Conservation (phyloP, 2,113 vertebrate genomes). For the Promerops cafer region DNA sequence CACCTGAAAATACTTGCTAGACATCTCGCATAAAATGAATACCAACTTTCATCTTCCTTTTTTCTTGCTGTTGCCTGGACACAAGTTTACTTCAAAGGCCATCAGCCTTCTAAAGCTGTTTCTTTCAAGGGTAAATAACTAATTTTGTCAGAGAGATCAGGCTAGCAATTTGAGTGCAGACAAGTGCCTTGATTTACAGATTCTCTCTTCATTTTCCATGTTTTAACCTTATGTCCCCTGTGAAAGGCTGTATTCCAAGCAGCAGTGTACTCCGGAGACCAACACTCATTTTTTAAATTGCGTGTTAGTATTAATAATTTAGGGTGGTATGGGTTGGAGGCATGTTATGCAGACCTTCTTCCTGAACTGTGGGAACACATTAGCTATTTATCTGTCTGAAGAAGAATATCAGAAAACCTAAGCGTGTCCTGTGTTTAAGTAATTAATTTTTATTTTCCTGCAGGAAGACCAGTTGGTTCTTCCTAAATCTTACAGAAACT, state of each 20-base stretch:
- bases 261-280: background rate
- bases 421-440: background rate
- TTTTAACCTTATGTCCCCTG: slow-evolving; percentile 27
- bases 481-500: background rate
- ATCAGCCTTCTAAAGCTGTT: background rate
- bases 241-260: background rate
- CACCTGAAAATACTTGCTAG: background rate
- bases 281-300: slow-evolving; percentile 20
- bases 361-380: background rate
- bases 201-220: slow-evolving; percentile 20
- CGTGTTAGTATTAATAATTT: slow-evolving; percentile 52
- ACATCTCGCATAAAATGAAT: background rate
- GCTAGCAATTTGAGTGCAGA: background rate
- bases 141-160: slow-evolving; percentile 15
- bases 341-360: background rate
- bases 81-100: slow-evolving; percentile 5
- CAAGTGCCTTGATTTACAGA: slow-evolving; percentile 27
- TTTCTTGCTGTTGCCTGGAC: background rate
- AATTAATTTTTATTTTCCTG: background rate
- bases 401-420: background rate
- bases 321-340: background rate
- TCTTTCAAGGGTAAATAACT: slow-evolving; percentile 20
- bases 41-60: background rate
- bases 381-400: background rate
- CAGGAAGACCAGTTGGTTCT: background rate